Percentiles rank a stretch among this genome's conserved stretches.
These are phyloP conservation scores for Glyphotaelius pellucidus DNA, from an alignment of 2,888 invertebrate species.

Conservation along the genomic window DNA sequence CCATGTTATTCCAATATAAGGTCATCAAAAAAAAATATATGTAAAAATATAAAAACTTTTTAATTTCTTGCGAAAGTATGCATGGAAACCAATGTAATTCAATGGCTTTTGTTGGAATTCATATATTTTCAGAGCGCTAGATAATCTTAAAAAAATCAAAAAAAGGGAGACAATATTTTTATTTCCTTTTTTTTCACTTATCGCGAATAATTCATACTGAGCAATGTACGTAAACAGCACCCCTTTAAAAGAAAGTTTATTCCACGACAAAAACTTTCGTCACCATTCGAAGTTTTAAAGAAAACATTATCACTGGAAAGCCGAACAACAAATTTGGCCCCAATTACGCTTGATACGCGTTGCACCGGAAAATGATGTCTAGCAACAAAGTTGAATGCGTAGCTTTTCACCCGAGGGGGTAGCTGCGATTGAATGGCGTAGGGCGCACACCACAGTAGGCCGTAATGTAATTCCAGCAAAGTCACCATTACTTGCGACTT, in stretches of 20 bases:
- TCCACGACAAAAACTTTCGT: not conserved
- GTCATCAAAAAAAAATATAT: not conserved
- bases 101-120: no score
- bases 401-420: not conserved
- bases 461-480: constrained; percentile 54
- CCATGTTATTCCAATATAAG: not conserved
- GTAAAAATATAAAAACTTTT: not conserved
- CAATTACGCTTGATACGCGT: not conserved
- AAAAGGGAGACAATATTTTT: no score
- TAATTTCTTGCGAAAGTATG: not conserved
- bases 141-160: no score
- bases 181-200: no score
- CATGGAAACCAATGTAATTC: not conserved
- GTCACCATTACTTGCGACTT: constrained; percentile 63
- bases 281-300: not conserved
- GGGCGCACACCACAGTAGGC: not conserved
- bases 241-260: not conserved
- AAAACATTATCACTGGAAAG: not conserved
- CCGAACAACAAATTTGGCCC: not conserved
- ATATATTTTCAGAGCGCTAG: no score
- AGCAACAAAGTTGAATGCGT: not conserved
- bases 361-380: not conserved
- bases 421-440: not conserved
- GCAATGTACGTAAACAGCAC: not conserved
- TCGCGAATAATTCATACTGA: not conserved